Percentiles rank a stretch among this genome's conserved stretches.
Conservation (phyloP, 2,888 invertebrate species). For the Octonoba sinensis region DNA sequence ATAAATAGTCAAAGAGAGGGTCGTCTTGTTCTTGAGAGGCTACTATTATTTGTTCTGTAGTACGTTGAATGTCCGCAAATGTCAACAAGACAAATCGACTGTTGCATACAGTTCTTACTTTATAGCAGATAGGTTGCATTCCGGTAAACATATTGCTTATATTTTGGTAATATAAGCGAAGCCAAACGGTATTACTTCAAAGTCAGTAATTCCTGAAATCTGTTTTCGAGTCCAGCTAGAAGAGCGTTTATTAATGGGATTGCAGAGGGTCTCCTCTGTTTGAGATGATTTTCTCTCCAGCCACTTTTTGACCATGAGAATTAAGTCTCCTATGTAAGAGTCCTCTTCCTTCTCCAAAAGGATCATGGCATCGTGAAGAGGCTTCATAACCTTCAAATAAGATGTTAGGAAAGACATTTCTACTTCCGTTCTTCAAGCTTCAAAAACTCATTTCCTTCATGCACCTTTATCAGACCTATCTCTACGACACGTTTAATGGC, state of each 20-base stretch:
- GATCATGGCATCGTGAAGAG: no score
- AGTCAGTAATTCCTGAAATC: neutral
- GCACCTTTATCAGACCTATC: neutral
- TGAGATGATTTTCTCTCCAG: no score
- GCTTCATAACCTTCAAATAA: no score
- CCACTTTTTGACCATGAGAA: no score
- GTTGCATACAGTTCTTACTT: neutral
- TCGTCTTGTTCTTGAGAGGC: neutral
- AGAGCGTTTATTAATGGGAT: neutral
- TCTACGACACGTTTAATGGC: slow-evolving; percentile 1
- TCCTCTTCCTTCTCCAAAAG: no score
- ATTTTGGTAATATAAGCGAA: neutral
- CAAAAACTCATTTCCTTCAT: neutral
- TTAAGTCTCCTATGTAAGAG: no score
- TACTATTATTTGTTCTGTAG: no score
- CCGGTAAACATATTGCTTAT: neutral
- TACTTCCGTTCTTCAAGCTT: neutral
- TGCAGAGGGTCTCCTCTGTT: neutral
- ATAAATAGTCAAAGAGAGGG: neutral
- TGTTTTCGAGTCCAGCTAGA: slow-evolving; percentile 1
- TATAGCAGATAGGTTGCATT: slow-evolving; percentile 1
- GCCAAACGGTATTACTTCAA: neutral
- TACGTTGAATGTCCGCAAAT: no score
- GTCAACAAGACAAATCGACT: neutral
- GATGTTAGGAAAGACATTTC: no score